These are phyloP conservation scores for Parasteatoda lunata DNA, from an alignment of 2,888 invertebrate species.

Conservation along the genomic window DNA sequence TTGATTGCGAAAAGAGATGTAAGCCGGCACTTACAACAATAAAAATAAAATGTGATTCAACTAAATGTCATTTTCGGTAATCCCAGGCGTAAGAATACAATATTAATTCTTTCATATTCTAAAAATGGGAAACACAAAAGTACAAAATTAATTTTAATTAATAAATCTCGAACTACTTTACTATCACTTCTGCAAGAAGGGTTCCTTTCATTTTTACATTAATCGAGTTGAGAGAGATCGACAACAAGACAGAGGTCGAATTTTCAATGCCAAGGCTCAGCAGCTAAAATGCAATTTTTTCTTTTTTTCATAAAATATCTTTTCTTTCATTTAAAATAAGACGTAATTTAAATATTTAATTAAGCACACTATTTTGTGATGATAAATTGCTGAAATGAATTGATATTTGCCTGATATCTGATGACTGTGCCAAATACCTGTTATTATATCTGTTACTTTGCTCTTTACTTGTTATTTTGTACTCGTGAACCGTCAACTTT, in stretches of 20 bases:
- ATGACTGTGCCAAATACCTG: too few relatives aligned
- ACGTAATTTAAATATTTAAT: too few relatives aligned
- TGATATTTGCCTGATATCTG: too few relatives aligned
- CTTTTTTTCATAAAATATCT: too few relatives aligned
- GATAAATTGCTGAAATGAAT: too few relatives aligned
- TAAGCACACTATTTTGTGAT: too few relatives aligned
- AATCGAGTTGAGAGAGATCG: conserved; percentile 36
- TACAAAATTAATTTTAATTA: conserved; percentile 11
- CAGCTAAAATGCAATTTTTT: neutral
- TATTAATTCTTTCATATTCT: neutral
- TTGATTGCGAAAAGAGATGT: conserved; percentile 36
- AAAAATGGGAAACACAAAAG: neutral
- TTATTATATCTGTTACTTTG: too few relatives aligned
- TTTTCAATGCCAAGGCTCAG: neutral
- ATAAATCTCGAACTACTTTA: conserved; percentile 19
- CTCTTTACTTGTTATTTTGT: too few relatives aligned
- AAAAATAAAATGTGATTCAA: neutral
- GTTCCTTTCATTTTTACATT: conserved; percentile 48
- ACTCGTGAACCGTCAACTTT: too few relatives aligned
- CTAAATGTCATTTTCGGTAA: conserved; percentile 15
- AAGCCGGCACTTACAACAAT: conserved; percentile 46
- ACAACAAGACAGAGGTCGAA: conserved; percentile 30
- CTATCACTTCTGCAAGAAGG: conserved; percentile 25
- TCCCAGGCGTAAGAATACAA: neutral
- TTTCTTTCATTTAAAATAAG: too few relatives aligned